phyloP scores from a whole-genome alignment of 2,888 invertebrate species.

The Xanthorhoe designata region DNA sequence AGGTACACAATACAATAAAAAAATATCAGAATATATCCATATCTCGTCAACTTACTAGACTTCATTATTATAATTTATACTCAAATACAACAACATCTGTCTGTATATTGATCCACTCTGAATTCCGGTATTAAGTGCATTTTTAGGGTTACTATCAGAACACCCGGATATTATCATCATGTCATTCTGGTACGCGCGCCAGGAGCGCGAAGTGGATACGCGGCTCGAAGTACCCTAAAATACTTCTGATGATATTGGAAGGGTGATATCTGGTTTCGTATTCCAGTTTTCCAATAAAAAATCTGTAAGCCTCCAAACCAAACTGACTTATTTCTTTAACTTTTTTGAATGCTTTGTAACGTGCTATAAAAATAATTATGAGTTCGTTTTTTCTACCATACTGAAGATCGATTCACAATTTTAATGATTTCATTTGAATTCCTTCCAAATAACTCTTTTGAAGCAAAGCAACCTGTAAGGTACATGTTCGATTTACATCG shows the following conservation, averaged over 20 bases:
- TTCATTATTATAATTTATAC: not conserved
- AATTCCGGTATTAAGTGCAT: too few relatives aligned
- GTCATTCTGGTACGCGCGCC: too few relatives aligned
- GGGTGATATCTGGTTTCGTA: slow-evolving; percentile 11
- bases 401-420: not conserved
- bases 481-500: not conserved
- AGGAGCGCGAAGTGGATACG: too few relatives aligned
- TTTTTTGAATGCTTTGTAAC: not conserved
- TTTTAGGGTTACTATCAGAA: too few relatives aligned
- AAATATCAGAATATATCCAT: not conserved
- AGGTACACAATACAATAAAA: too few relatives aligned
- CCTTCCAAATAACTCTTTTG: not conserved
- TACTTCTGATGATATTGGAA: slow-evolving; percentile 11
- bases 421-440: not conserved
- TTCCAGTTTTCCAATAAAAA: slow-evolving; percentile 18
- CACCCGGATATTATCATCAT: too few relatives aligned
- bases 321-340: not conserved
- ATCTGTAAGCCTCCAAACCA: slow-evolving; percentile 4
- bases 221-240: not conserved
- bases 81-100: too few relatives aligned
- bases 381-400: not conserved
- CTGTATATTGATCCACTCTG: too few relatives aligned
- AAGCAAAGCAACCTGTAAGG: not conserved
- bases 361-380: not conserved
- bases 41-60: not conserved